These are phyloP conservation scores for Amphipyra berbera DNA, from an alignment of 2,888 invertebrate species.

Conservation along the genomic window DNA sequence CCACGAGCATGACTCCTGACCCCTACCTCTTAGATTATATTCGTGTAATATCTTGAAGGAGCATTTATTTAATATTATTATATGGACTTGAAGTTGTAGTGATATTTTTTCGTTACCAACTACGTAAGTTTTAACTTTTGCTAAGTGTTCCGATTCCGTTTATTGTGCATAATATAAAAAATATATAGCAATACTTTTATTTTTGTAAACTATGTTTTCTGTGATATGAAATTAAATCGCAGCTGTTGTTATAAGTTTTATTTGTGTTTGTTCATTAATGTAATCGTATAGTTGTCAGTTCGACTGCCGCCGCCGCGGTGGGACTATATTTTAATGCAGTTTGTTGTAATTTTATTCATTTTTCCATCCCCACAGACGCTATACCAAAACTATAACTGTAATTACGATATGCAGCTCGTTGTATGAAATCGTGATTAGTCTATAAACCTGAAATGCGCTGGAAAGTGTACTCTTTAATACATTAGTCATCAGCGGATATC, in stretches of 20 bases:
- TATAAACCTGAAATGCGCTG: conserved; percentile 11
- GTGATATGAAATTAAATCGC: conserved; percentile 75
- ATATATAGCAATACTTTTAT: conserved; percentile 57
- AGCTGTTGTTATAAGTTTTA: conserved; percentile 65
- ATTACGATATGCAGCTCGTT: conserved; percentile 45
- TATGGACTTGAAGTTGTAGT: conserved; percentile 74
- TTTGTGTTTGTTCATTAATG: conserved; percentile 58
- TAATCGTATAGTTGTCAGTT: conserved; percentile 48
- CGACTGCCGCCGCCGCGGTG: conserved; percentile 30
- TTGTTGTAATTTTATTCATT: conserved; percentile 36
- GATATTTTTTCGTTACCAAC: conserved; percentile 86
- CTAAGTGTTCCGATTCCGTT: conserved; percentile 69
- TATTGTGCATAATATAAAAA: conserved; percentile 53
- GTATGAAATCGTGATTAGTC: conserved; percentile 43
- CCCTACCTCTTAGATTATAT: conserved; percentile 74
- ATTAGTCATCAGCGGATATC: neutral
- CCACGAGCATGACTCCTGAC: conserved; percentile 57
- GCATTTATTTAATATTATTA: conserved; percentile 77
- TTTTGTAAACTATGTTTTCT: conserved; percentile 73
- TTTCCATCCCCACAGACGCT: conserved; percentile 46
- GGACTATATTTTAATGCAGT: conserved; percentile 36
- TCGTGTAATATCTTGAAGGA: conserved; percentile 70
- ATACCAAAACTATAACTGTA: conserved; percentile 52
- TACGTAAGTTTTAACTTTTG: conserved; percentile 73
- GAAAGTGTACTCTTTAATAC: neutral